Percentiles rank a stretch among this genome's conserved stretches.
phyloP scores from a whole-genome alignment of 2,888 invertebrate genomes.

The Eulithis testata region DNA sequence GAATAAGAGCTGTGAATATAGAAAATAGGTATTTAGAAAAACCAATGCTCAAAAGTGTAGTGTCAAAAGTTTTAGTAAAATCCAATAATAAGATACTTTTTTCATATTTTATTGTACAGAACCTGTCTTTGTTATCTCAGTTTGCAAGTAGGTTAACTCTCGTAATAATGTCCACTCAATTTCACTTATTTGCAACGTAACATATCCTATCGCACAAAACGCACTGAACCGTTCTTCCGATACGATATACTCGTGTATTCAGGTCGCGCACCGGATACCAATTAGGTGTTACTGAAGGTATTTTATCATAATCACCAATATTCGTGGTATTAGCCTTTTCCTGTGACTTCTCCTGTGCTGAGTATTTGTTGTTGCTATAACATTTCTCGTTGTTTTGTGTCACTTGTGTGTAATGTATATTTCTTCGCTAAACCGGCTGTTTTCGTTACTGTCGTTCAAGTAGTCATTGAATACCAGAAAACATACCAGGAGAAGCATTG shows the following conservation, averaged over 20 bases:
- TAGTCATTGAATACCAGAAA: too few species aligned
- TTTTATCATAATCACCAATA: conserved; percentile 9
- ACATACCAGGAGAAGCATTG: too few species aligned
- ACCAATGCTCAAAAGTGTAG: too few species aligned
- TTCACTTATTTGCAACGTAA: conserved; percentile 17
- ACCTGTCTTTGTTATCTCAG: not conserved
- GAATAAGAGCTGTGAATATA: not conserved
- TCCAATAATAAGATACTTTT: not conserved
- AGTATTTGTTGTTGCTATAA: too few species aligned
- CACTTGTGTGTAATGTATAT: too few species aligned
- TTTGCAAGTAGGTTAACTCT: not conserved
- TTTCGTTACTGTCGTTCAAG: too few species aligned
- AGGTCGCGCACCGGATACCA: conserved; percentile 30
- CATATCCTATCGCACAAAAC: conserved; percentile 27
- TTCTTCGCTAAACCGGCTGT: too few species aligned
- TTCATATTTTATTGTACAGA: not conserved
- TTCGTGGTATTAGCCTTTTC: not conserved
- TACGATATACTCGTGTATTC: conserved; percentile 23
- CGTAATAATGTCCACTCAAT: conserved; percentile 19
- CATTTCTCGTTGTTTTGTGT: too few species aligned
- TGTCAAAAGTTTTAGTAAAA: too few species aligned
- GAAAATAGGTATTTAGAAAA: too few species aligned
- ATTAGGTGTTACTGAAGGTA: conserved; percentile 16
- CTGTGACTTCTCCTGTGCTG: not conserved
- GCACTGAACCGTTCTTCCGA: conserved; percentile 35